Evolutionary conservation across 2,888 invertebrate genomes (phyloP), one percentile per base, ranked within the genome.

Genomic region (Seira ritae): DNA sequence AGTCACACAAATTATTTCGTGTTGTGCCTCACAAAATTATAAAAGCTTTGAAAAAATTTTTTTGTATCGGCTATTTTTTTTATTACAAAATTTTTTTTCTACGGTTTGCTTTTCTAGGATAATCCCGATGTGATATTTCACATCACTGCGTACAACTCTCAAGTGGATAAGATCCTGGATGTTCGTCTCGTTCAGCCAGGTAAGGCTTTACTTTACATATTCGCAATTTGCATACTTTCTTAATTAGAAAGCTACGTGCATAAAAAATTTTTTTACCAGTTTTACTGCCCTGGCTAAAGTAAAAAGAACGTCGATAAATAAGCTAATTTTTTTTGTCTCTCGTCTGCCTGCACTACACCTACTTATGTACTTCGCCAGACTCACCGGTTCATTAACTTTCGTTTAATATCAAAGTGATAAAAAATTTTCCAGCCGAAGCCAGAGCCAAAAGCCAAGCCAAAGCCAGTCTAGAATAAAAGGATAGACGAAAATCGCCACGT

Each of bases 141-240:
- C 93, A 97, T 98, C 92, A 98, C 98, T 90, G 98, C 98, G 90
- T 98, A 98, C 93, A 98, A 98, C 93, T 96, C 98, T 90, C 98
- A 98, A 92, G 98, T 98, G 91, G 98, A 98, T 92, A 98, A 98
- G 93, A 98, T 99, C 90, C 94, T 98, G 90, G 98, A 99, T 91
- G 98, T 98, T 88, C 95, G 97, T 93, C 95, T 98, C 91, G 94
- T 97, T 82, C 98, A 98, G 91, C 98, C 98, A 91, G 98, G 98
- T 98, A 91, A 69, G 68, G n/a, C n/a, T n/a, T n/a, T n/a, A n/a
- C 24, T 20, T 31, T 31, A 2, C 31, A 31, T n/a, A n/a, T n/a
- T n/a, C n/a, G n/a, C n/a, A n/a, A n/a, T n/a, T n/a, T n/a, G n/a
- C 92, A 91, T 23, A n/a, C n/a, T 31, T 31, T 31, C 31, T 31